Evolutionary conservation across 2,113 vertebrate species (phyloP).

Genomic region (Nannobrachium achirus): DNA sequence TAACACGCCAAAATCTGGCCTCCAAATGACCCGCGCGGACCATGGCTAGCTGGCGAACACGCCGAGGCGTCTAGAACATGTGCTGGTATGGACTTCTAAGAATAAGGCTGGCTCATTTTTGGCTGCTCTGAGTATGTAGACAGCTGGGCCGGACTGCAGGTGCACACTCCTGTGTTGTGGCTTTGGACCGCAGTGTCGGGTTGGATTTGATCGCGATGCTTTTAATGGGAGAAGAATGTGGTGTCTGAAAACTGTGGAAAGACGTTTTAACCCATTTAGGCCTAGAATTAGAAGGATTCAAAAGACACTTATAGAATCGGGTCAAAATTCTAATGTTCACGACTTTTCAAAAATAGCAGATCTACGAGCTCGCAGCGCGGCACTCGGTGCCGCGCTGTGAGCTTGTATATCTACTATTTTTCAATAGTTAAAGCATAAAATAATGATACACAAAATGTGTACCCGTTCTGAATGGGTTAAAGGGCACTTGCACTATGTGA

Average conservation of each 20-base stretch:
- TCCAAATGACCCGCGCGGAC: constrained; percentile 71
- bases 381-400: no score
- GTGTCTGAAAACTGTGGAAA: constrained; percentile 39
- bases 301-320: no score
- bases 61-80: constrained; percentile 69
- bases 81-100: constrained; percentile 70
- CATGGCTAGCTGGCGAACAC: constrained; percentile 60
- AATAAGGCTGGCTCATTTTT: constrained; percentile 59
- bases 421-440: no score
- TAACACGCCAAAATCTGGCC: constrained; percentile 69
- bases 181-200: constrained; percentile 48
- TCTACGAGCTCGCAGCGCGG: no score
- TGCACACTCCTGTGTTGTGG: constrained; percentile 63
- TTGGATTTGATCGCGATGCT: constrained; percentile 50
- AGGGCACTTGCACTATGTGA: constrained; percentile 17
- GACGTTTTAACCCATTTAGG: no score
- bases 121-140: constrained; percentile 68
- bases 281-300: no score
- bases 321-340: no score
- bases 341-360: no score
- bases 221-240: constrained; percentile 56
- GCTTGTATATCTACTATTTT: no score
- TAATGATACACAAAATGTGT: no score
- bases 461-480: no score
- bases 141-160: constrained; percentile 75